Conservation (phyloP, 2,888 invertebrate genomes). For the Parnassius glacialis region DNA sequence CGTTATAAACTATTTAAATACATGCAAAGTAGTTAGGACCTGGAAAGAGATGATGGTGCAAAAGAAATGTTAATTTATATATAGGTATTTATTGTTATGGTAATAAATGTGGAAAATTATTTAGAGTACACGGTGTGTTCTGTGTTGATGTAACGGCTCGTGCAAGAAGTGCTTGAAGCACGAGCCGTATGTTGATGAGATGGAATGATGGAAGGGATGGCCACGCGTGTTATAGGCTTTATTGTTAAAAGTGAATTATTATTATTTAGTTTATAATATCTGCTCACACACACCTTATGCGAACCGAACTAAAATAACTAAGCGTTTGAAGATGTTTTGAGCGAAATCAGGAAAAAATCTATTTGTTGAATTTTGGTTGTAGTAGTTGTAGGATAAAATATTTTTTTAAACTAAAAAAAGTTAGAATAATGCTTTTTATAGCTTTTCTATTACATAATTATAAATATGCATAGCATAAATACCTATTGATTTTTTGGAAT, state of each 20-base stretch:
- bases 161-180: constrained; percentile 33
- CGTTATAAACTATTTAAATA: constrained; percentile 60
- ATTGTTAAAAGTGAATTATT: background rate
- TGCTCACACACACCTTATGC: no score
- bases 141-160: constrained; percentile 1
- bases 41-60: constrained; percentile 61
- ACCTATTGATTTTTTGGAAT: no score
- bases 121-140: constrained; percentile 40
- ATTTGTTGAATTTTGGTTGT: no score
- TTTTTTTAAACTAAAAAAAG: no score
- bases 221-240: constrained; percentile 25
- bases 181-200: constrained; percentile 35
- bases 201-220: constrained; percentile 3
- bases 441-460: no score
- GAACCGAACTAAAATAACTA: no score
- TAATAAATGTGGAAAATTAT: constrained; percentile 67
- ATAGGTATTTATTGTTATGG: constrained; percentile 61
- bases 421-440: no score
- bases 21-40: constrained; percentile 69
- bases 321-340: no score
- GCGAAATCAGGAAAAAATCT: no score
- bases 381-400: no score
- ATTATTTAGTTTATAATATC: no score
- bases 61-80: constrained; percentile 66
- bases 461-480: no score